These are phyloP conservation scores for Stercorarius parasiticus DNA, from an alignment of 2,113 vertebrate genomes.

Conservation along the genomic window DNA sequence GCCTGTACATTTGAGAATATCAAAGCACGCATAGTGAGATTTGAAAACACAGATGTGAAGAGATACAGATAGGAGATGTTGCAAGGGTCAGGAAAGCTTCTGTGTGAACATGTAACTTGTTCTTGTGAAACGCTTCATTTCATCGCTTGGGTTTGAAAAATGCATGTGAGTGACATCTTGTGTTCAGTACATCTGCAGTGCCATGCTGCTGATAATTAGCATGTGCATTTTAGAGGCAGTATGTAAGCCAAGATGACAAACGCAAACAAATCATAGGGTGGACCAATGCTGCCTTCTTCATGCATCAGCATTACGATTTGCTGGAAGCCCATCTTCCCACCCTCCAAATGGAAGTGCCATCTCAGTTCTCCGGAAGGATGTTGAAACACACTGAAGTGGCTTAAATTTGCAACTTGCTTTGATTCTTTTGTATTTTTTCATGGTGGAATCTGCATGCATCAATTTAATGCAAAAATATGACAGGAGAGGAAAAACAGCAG, in stretches of 20 bases:
- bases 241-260: neutral
- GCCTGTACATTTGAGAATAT: neutral
- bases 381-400: neutral
- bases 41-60: neutral
- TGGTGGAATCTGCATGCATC: neutral
- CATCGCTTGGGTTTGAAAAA: neutral
- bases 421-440: neutral
- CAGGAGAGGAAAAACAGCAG: neutral
- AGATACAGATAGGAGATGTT: neutral
- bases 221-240: neutral
- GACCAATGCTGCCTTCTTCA: neutral
- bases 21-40: neutral
- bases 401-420: neutral
- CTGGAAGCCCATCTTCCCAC: neutral
- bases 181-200: neutral
- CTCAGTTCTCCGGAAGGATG: neutral
- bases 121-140: neutral
- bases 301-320: neutral
- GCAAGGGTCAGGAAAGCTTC: neutral
- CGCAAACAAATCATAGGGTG: neutral
- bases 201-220: neutral
- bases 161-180: slow-evolving; percentile 10
- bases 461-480: neutral
- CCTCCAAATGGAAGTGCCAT: neutral
- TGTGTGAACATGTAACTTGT: accelerated